Evolutionary conservation across 2,797 vertebrate genomes (phyloP), one percentile per base, ranked within the genome.

Genomic region (Phoxinus dragarum): DNA sequence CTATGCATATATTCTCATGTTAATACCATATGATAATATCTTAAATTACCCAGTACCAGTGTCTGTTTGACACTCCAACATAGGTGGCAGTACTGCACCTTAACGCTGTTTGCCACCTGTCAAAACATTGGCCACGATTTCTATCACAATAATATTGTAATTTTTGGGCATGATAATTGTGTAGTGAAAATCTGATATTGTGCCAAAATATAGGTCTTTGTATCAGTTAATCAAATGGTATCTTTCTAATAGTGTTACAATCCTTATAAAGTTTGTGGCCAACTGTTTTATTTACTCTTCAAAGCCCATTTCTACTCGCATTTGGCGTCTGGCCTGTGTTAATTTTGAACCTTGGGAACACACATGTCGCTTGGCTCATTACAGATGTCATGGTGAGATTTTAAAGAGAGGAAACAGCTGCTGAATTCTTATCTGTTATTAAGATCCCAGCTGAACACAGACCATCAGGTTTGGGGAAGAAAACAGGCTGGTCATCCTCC

Each of bases 381-480:
- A 40, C 80, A 66, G 61, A 86, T 52, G 14, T 67, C 56, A 56
- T 52, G 64, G 69, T 73, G 67, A 84, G 44, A 27, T 52, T 75
- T 84, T 71, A 44, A 66, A 81, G 67, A 79, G 81, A 76, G 64
- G 67, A 80, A 56, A 74, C 77, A 83, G 84, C 73, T 81, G 81
- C 69, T 84, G 64, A 71, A 86, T 79, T 85, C 49, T 54, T 36
- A 74, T 36, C 59, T 88, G 67, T 75, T 83, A 78, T 21, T 59
- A 75, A 77, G 59, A 87, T 87, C 19, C 44, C 69, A 74, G 66
- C 40, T 82, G 77, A 75, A 40, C 76, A 89, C 96, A 94, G 94
- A 99, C 98, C 97, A 82, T 97, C 97, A 23, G 97, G 84, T 89
- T 94, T 96, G 34, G 97, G 96, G 92, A 99, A 98, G 92, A 99